Percentiles rank a stretch among this genome's conserved stretches.
Conservation (phyloP, 1,140 invertebrate species). For the Drosophila teissieri region DNA sequence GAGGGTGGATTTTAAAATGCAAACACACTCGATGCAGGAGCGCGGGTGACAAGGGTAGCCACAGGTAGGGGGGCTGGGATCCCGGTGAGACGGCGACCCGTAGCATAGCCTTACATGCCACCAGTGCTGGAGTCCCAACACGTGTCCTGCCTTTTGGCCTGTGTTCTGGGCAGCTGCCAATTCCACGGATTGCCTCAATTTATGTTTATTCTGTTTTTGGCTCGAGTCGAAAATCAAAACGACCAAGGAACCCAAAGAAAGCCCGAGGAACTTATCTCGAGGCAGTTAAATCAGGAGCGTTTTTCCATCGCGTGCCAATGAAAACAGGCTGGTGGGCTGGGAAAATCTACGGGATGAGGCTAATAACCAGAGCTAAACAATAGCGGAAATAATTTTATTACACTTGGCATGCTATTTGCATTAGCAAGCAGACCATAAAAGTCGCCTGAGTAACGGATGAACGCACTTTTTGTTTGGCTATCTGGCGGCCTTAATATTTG, state of each 20-base stretch:
- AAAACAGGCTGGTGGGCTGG: constrained; percentile 30
- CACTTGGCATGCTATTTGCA: constrained; percentile 62
- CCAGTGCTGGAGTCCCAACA: constrained; percentile 36
- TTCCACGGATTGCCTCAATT: constrained; percentile 44
- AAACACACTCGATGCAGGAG: constrained; percentile 62
- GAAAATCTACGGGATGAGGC: constrained; percentile 14
- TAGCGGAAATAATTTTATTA: constrained; percentile 77
- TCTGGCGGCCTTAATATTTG: constrained; percentile 50
- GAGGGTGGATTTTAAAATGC: constrained; percentile 81
- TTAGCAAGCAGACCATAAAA: constrained; percentile 70
- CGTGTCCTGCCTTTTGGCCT: constrained; percentile 40
- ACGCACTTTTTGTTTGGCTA: constrained; percentile 35
- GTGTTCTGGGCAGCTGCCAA: constrained; percentile 44
- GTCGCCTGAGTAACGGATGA: constrained; percentile 49
- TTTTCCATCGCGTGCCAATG: constrained; percentile 60
- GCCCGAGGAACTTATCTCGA: constrained; percentile 64
- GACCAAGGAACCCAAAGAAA: constrained; percentile 59
- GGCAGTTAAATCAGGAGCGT: constrained; percentile 66
- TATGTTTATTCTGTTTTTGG: constrained; percentile 70
- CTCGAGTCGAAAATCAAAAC: constrained; percentile 49
- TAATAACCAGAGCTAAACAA: constrained; percentile 60
- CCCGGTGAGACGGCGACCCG: constrained; percentile 11
- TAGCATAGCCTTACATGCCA: constrained; percentile 65
- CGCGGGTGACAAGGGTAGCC: constrained; percentile 41
- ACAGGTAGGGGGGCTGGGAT: constrained; percentile 23